Base-by-base conservation (phyloP, 2,797 vertebrate species). In the Otolemur crassicaudatus region DNA sequence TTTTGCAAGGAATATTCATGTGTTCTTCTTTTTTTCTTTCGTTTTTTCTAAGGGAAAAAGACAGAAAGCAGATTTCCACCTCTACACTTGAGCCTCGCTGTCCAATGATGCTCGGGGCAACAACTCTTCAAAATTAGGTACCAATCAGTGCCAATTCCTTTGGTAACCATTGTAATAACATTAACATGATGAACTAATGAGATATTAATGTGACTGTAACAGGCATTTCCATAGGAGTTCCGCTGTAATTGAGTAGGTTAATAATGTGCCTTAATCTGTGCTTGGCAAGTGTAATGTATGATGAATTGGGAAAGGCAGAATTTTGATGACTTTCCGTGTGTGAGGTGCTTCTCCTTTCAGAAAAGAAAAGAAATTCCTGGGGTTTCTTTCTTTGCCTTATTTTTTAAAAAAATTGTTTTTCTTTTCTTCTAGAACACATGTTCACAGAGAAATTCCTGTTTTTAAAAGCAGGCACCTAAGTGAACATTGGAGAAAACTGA, bases 221-320 rank as follows among this genome's bases (percentile, higher is more conserved):
- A 96, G 31, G 89, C 65, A 91, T 53, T 98, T 98, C 95, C 96
- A 97, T 97, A 97, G 90, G n/a, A 98, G 97, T 87, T 97, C 95
- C 84, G 96, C 76, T 95, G 87, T 94, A 97, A 98, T 97, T 97
- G 75, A 97, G 82, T 7, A 23, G 8, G 94, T 96, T 97, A 97
- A 94, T 97, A 72, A 96, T 95, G 90, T 95, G 82, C 37, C 79
- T 87, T 94, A 97, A 80, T 96, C 97, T 98, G 94, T 16, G 69
- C 2, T 97, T 96, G 97, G 43, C 76, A 85, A 94, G n/a, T 37
- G 73, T 90, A 90, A 95, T n/a, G 94, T 60, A 76, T 83, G 97
- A 91, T 69, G 37, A 31, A 89, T 5, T 11, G 22, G 40, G 13
- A 95, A 23, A 88, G 65, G 58, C 86, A 92, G 95, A 95, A 97